Percentiles rank a stretch among this genome's conserved stretches.
phyloP scores from a whole-genome alignment of 23 tunicate genomes.

The Diplosoma virens region DNA sequence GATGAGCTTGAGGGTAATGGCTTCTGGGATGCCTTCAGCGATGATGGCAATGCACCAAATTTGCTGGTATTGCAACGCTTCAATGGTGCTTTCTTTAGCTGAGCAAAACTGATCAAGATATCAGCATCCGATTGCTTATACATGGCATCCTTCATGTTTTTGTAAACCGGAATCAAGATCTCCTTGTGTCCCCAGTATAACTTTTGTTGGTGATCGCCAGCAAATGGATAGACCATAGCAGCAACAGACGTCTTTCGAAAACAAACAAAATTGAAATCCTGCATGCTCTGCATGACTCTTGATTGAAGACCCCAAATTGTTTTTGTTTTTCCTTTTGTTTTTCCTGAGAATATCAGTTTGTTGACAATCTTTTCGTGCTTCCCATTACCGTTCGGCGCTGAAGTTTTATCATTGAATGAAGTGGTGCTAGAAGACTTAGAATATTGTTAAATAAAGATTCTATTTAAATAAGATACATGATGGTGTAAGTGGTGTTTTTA shows the following conservation, averaged over 20 bases:
- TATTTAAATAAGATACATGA: too few species aligned
- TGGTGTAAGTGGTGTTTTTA: too few species aligned
- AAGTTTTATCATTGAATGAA: too few species aligned
- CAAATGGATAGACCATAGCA: constrained; percentile 98
- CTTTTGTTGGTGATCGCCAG: constrained; percentile 96
- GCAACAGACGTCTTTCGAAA: constrained; percentile 97
- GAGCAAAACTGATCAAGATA: constrained; percentile 89
- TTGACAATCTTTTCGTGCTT: too few species aligned
- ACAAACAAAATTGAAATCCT: constrained; percentile 99
- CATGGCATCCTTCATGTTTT: constrained; percentile 96
- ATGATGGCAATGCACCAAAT: constrained; percentile 89
- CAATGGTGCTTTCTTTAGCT: constrained; percentile 92
- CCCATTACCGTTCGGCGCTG: too few species aligned
- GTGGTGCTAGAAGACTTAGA: too few species aligned
- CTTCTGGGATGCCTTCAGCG: constrained; percentile 99
- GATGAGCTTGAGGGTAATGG: constrained; percentile 66
- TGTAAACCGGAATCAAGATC: constrained; percentile 93
- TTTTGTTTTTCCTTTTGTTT: too few species aligned
- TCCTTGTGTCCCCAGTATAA: constrained; percentile 99
- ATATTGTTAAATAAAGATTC: too few species aligned
- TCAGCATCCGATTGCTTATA: constrained; percentile 71
- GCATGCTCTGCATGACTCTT: constrained; percentile 96
- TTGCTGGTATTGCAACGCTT: constrained; percentile 78
- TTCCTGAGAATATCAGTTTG: too few species aligned
- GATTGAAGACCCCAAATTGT: constrained; percentile 99